Evolutionary conservation across 2,113 vertebrate species (phyloP).

Genomic region (Chiloscyllium plagiosum): DNA sequence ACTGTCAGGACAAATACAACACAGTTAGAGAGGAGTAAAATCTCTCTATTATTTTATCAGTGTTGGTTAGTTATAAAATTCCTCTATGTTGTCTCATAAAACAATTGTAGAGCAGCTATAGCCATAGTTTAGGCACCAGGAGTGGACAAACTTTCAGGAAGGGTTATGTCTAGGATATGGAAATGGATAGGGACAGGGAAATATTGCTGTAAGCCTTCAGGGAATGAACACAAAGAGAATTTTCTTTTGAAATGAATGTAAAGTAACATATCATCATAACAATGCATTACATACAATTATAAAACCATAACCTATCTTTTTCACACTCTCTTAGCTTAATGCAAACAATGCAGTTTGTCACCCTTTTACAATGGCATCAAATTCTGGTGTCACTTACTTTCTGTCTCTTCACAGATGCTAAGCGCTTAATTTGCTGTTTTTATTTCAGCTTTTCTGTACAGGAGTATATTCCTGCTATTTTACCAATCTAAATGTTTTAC

Average conservation of each 20-base stretch:
- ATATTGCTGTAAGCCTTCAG: too few relatives aligned
- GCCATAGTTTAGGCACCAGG: background rate
- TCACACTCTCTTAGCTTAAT: background rate
- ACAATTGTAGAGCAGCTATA: background rate
- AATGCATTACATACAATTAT: background rate
- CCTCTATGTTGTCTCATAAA: background rate
- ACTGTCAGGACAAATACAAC: background rate
- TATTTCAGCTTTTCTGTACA: background rate
- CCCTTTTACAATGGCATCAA: background rate
- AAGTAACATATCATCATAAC: background rate
- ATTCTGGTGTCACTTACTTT: too few relatives aligned
- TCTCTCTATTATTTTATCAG: background rate
- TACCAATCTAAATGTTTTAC: background rate
- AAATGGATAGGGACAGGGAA: too few relatives aligned
- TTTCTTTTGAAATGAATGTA: too few relatives aligned
- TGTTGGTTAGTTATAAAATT: background rate
- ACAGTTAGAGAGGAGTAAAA: background rate
- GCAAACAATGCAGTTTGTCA: background rate
- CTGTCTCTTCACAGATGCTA: background rate
- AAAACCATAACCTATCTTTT: background rate
- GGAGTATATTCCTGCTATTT: background rate
- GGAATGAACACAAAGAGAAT: too few relatives aligned
- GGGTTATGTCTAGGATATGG: too few relatives aligned
- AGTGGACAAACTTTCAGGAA: background rate
- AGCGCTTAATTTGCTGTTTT: background rate